Evolutionary conservation across 2,888 invertebrate genomes (phyloP).

Genomic region (Torymus texanus): DNA sequence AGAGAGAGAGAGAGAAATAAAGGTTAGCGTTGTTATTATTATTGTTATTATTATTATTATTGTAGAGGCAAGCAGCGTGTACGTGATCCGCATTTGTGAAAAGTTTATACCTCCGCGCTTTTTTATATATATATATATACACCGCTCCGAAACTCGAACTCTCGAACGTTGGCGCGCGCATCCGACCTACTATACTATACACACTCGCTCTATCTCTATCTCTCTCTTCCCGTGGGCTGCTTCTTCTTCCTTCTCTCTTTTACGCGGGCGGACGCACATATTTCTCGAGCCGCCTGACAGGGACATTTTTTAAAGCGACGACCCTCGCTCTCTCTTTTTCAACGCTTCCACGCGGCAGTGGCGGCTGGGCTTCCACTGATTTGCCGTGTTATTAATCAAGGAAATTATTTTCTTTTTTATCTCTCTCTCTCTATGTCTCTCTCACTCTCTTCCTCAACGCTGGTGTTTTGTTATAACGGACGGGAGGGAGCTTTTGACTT

Average conservation of each 20-base stretch:
- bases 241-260: slow-evolving; percentile 3
- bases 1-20: no score
- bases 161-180: slow-evolving; percentile 13
- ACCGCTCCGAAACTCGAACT: slow-evolving; percentile 34
- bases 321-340: slow-evolving; percentile 18
- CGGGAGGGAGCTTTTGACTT: slow-evolving; percentile 29
- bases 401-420: slow-evolving; percentile 43
- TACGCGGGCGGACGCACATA: slow-evolving; percentile 36
- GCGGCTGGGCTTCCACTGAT: slow-evolving; percentile 41
- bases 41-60: slow-evolving; percentile 19
- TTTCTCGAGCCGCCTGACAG: slow-evolving; percentile 41
- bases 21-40: no score
- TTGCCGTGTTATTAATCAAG: slow-evolving; percentile 57
- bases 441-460: slow-evolving; percentile 3
- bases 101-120: neutral
- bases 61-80: slow-evolving; percentile 7
- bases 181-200: slow-evolving; percentile 32
- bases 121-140: no score
- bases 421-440: neutral
- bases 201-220: neutral
- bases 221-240: neutral
- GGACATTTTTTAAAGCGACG: slow-evolving; percentile 50
- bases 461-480: slow-evolving; percentile 15
- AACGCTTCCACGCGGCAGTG: neutral
- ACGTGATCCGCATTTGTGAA: slow-evolving; percentile 48